phyloP scores from a whole-genome alignment of 2,888 invertebrate genomes.

The Thecophora atra region DNA sequence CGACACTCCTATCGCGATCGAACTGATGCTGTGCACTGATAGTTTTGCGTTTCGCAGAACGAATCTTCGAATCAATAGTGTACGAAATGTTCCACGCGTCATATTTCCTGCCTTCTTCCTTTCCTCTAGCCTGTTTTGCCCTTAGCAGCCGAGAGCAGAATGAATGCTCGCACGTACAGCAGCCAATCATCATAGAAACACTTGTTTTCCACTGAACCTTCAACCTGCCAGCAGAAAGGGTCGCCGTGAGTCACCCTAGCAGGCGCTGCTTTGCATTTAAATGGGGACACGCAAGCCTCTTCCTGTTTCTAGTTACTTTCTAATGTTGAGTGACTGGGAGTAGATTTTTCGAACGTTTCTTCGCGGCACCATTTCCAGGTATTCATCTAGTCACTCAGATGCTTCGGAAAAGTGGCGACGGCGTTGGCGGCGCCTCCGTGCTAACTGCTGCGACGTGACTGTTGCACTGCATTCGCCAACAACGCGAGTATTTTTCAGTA shows the following conservation, averaged over 20 bases:
- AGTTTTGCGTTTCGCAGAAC: not conserved
- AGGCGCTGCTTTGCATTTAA: slow-evolving; percentile 23
- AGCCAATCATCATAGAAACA: slow-evolving; percentile 8
- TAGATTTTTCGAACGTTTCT: not conserved
- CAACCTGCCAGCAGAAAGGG: not conserved
- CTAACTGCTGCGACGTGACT: slow-evolving; percentile 49
- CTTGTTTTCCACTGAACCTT: slow-evolving; percentile 31
- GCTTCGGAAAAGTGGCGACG: slow-evolving; percentile 42
- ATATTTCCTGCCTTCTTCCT: not conserved
- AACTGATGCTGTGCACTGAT: not conserved
- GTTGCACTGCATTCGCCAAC: slow-evolving; percentile 37
- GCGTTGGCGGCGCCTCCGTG: slow-evolving; percentile 39
- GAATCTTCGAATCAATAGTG: not conserved
- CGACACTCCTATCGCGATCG: not conserved
- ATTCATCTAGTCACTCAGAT: not conserved
- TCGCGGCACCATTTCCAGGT: not conserved
- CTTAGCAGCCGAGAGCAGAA: no score
- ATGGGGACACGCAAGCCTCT: not conserved
- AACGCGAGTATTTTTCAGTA: no score
- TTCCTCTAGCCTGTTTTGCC: not conserved
- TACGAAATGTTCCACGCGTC: not conserved
- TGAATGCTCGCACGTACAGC: no score
- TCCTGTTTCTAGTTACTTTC: slow-evolving; percentile 19
- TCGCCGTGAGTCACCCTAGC: not conserved
- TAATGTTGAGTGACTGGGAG: not conserved